phyloP scores from a whole-genome alignment of 1,140 invertebrate species.

The Drosophila sucinea region DNA sequence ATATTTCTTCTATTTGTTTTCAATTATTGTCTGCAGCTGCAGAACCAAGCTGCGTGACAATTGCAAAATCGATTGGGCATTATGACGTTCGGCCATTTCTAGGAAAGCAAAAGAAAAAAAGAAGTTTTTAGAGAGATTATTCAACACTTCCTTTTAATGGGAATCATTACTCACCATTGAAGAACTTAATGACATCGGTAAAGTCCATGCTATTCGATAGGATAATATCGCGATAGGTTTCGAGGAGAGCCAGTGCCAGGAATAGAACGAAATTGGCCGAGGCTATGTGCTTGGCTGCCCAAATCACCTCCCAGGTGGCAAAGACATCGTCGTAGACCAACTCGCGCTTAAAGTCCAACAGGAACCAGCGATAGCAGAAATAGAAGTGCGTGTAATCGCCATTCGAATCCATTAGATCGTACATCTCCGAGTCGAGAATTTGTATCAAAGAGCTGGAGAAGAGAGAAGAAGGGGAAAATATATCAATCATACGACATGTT shows the following conservation, averaged over 20 bases:
- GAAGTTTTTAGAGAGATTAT: too few species aligned
- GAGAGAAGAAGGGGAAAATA: slow-evolving; percentile 1
- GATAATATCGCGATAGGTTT: slow-evolving; percentile 97
- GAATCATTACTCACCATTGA: slow-evolving; percentile 89
- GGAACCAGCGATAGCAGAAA: slow-evolving; percentile 97
- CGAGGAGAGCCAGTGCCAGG: slow-evolving; percentile 94
- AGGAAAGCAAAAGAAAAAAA: slow-evolving; percentile 78
- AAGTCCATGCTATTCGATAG: slow-evolving; percentile 98
- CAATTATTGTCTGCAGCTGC: slow-evolving; percentile 94
- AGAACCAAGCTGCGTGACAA: slow-evolving; percentile 93
- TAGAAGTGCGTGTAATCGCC: slow-evolving; percentile 98
- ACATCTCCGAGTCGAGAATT: slow-evolving; percentile 96
- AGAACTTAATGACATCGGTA: slow-evolving; percentile 98
- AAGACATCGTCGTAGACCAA: slow-evolving; percentile 96
- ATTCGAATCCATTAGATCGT: slow-evolving; percentile 96
- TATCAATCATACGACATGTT: not conserved
- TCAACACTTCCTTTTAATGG: not conserved
- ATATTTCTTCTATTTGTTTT: slow-evolving; percentile 89
- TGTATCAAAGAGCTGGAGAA: slow-evolving; percentile 88
- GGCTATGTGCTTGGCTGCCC: slow-evolving; percentile 94
- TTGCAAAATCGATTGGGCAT: slow-evolving; percentile 91
- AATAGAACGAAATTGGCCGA: slow-evolving; percentile 96
- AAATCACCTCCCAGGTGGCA: slow-evolving; percentile 97
- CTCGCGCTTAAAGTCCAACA: slow-evolving; percentile 91
- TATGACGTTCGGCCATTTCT: slow-evolving; percentile 98